Percentiles rank a stretch among this genome's conserved stretches.
phyloP scores from a whole-genome alignment of 1,140 invertebrate species.

The Portunus trituberculatus region DNA sequence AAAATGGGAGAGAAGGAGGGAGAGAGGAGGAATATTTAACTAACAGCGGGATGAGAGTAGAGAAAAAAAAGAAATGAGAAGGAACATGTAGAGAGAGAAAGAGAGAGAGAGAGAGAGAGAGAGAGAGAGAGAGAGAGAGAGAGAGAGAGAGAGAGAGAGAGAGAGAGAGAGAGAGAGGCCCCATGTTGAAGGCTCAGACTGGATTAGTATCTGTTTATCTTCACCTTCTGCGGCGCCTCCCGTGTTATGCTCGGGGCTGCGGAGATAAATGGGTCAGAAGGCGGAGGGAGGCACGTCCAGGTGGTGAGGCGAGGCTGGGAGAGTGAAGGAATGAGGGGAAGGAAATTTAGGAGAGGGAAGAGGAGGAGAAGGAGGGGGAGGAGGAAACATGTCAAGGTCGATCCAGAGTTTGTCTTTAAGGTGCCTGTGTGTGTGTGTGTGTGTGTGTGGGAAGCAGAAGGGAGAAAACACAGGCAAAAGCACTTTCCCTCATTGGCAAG shows the following conservation, averaged over 20 bases:
- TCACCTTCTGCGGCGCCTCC: not conserved
- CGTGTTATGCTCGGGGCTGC: not conserved
- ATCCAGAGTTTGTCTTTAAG: not conserved
- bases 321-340: not conserved
- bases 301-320: not conserved
- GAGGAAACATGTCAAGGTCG: not conserved
- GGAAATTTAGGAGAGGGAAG: not conserved
- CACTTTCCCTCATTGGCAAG: not conserved
- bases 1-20: not conserved
- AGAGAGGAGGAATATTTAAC: not conserved
- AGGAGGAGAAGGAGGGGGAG: not conserved
- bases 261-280: not conserved
- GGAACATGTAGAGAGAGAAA: not conserved
- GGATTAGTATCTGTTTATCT: not conserved
- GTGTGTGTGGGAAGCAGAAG: no score
- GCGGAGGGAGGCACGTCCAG: not conserved
- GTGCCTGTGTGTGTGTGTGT: no score
- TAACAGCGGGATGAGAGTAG: not conserved
- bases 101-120: constrained; percentile 40
- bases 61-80: not conserved
- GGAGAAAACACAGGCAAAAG: not conserved
- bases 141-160: constrained; percentile 28
- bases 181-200: not conserved
- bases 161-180: not conserved
- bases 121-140: constrained; percentile 50